Evolutionary conservation across 2,113 vertebrate species (phyloP), one percentile per base, ranked within the genome.

Genomic region (Ciconia stormi): DNA sequence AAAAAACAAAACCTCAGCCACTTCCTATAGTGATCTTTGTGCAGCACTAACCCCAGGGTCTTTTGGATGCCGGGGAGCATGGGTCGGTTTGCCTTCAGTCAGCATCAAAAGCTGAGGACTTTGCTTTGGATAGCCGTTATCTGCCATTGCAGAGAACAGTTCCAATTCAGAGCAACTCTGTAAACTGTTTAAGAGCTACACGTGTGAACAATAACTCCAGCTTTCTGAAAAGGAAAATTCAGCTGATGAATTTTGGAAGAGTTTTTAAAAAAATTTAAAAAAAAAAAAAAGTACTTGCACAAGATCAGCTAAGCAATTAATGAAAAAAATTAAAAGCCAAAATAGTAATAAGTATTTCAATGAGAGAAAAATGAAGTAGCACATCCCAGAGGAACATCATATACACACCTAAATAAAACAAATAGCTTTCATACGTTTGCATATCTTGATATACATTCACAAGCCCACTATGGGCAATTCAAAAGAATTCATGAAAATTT

Each of bases 21-120:
- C 89, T 97, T 97, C 87, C 81, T 82, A 91, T 13, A 89, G 94
- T 76, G 91, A 95, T 97, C 97, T 97, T 96, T 94, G 95, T 94
- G 81, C 83, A 61, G 61, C 73, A 5, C 53, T 96, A 93, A 95
- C 93, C 94, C 89, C 70, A 3, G 93, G 95, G 89, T 70, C 84
- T 97, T 96, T 90, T 65, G 93, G 84, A 94, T 85, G 90, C 92
- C 42, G 66, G 52, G 82, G 61, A 82, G 49, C 0, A 27, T 14
- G 65, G 73, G 56, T 58, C 6, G 6, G 27, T 87, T 91, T 94
- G 78, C 76, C 91, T 96, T 95, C 87, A 93, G 83, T 4, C 77
- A 81, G 86, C 80, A 80, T 69, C 81, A 85, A 73, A 90, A 95
- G 52, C 78, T 36, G 38, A 0, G 22, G 86, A 63, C 73, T 90